Percentiles rank a stretch among this genome's conserved stretches.
phyloP scores from a whole-genome alignment of 1,140 invertebrate genomes.

The Drosophila ogumai region DNA sequence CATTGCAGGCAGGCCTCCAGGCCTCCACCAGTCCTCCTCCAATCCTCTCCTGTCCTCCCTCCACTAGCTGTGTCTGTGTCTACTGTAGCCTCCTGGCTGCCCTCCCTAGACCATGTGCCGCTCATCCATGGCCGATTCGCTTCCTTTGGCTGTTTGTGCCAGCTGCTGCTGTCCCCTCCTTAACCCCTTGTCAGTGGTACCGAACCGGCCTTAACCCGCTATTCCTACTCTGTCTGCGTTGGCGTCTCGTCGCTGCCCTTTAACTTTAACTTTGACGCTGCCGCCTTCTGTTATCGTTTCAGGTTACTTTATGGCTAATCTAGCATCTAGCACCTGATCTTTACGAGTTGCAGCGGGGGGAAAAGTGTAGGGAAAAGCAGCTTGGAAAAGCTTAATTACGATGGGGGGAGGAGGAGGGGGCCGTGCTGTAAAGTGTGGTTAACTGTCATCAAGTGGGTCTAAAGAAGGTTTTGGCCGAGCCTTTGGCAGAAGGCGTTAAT shows the following conservation, averaged over 20 bases:
- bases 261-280: conserved; percentile 53
- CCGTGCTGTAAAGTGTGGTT: conserved; percentile 26
- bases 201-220: conserved; percentile 15
- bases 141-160: conserved; percentile 5
- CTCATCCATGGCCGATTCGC: conserved; percentile 28
- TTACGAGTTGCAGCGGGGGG: conserved; percentile 3
- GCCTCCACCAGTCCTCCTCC: neutral
- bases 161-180: conserved; percentile 4
- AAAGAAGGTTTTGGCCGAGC: conserved; percentile 17
- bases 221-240: conserved; percentile 48
- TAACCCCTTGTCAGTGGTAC: neutral
- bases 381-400: conserved; percentile 25
- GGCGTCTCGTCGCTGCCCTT: conserved; percentile 78
- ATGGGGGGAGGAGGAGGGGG: neutral
- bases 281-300: conserved; percentile 51
- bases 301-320: conserved; percentile 45
- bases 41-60: neutral
- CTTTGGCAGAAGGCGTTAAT: conserved; percentile 44
- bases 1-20: conserved; percentile 49
- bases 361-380: conserved; percentile 6
- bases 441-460: conserved; percentile 51
- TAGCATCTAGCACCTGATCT: conserved; percentile 59
- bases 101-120: conserved; percentile 6
- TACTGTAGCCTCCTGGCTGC: neutral
- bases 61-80: conserved; percentile 1